Conservation (phyloP, 1,140 invertebrate species). For the Vanessa tameamea region DNA sequence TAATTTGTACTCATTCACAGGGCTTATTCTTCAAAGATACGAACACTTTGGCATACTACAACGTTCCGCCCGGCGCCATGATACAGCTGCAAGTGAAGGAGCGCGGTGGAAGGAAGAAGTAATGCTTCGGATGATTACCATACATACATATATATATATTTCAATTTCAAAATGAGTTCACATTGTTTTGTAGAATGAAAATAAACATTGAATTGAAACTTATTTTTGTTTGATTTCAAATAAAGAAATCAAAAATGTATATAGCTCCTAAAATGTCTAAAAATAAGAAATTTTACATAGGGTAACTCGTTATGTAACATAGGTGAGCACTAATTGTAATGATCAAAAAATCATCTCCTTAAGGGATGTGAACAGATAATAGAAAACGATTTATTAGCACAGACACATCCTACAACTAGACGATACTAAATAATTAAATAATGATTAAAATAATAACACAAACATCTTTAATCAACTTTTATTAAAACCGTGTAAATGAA, state of each 20-base stretch:
- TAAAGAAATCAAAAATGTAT: too few species aligned
- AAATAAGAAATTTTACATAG: too few species aligned
- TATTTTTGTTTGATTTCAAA: background rate
- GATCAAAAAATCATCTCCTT: too few species aligned
- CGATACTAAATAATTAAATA: too few species aligned
- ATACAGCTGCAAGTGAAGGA: conserved; percentile 97
- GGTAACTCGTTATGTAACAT: too few species aligned
- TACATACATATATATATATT: conserved; percentile 2
- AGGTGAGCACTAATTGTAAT: too few species aligned
- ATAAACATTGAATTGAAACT: conserved; percentile 2
- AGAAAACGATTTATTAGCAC: too few species aligned
- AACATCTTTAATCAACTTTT: conserved; percentile 41
- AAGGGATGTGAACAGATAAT: too few species aligned
- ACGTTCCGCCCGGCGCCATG: conserved; percentile 90
- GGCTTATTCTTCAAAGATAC: conserved; percentile 99
- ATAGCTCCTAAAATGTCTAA: too few species aligned
- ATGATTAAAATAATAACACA: conserved; percentile 8
- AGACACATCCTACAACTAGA: too few species aligned
- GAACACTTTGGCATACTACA: conserved; percentile 97
- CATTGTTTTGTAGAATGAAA: conserved; percentile 5
- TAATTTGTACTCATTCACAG: conserved; percentile 74
- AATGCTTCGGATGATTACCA: conserved; percentile 52
- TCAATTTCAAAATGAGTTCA: conserved; percentile 4
- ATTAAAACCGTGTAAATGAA: conserved; percentile 51
- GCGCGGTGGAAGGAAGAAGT: conserved; percentile 98